phyloP scores from a whole-genome alignment of 2,113 vertebrate species.

The Cyprinus carpio region DNA sequence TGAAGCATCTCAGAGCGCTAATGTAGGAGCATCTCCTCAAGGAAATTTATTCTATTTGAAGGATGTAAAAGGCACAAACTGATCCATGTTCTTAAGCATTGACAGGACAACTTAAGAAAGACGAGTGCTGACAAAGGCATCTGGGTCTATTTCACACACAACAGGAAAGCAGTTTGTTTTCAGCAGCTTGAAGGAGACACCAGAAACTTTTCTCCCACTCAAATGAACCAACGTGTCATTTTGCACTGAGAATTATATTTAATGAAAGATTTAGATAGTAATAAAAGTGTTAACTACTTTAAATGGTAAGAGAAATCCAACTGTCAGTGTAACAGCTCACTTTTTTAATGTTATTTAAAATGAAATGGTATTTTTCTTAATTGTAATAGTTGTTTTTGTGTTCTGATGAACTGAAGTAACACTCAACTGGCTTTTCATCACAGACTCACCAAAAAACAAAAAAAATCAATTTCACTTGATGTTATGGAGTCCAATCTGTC shows the following conservation, averaged over 20 bases:
- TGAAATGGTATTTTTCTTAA: conserved; percentile 28
- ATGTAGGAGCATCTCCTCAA: not conserved
- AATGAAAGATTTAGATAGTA: conserved; percentile 39
- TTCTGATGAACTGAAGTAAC: not conserved
- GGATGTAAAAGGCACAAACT: not conserved
- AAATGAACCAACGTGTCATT: conserved; percentile 26
- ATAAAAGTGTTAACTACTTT: conserved; percentile 29
- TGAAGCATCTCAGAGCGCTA: not conserved
- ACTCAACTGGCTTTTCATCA: not conserved
- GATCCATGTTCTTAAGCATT: not conserved
- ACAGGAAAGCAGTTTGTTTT: not conserved
- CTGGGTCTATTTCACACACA: conserved; percentile 1
- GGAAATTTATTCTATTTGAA: not conserved
- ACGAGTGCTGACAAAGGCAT: not conserved
- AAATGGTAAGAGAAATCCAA: conserved; percentile 1
- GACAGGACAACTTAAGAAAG: not conserved
- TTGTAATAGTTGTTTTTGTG: conserved; percentile 2
- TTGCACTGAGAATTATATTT: conserved; percentile 53
- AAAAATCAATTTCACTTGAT: not conserved
- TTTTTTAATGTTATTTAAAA: conserved; percentile 37
- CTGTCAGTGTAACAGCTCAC: conserved; percentile 18
- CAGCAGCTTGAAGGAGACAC: not conserved
- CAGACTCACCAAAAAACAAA: not conserved
- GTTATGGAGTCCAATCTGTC: conserved; percentile 12
- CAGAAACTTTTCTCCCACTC: not conserved